These are phyloP conservation scores for Nebria ingens DNA, from an alignment of 1,140 invertebrate species.

Conservation along the genomic window DNA sequence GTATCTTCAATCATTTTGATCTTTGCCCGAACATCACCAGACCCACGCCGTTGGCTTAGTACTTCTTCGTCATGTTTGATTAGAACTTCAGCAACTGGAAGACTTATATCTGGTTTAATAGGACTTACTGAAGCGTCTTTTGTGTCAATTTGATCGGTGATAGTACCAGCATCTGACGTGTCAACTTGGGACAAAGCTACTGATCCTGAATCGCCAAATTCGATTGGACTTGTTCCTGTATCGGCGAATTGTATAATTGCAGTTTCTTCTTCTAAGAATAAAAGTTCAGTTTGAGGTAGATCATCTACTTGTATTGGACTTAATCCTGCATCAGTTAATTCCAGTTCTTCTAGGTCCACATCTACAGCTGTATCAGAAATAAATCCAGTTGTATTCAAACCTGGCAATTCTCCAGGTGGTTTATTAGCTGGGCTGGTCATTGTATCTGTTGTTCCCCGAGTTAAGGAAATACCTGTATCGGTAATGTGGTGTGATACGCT, in stretches of 20 bases:
- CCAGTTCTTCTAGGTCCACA: constrained; percentile 37
- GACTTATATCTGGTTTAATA: constrained; percentile 30
- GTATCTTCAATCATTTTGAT: constrained; percentile 37
- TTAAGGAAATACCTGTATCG: constrained; percentile 42
- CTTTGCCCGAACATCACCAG: constrained; percentile 38
- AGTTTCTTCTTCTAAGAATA: constrained; percentile 30
- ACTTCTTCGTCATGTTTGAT: constrained; percentile 28
- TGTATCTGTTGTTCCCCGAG: constrained; percentile 38
- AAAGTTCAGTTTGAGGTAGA: constrained; percentile 25
- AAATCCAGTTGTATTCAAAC: constrained; percentile 32
- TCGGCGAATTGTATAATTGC: constrained; percentile 31
- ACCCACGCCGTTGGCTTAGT: constrained; percentile 28
- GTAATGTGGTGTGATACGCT: constrained; percentile 40
- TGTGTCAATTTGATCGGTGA: constrained; percentile 38
- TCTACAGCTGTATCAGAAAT: constrained; percentile 39
- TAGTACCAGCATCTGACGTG: constrained; percentile 37
- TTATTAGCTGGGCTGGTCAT: constrained; percentile 34
- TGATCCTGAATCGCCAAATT: constrained; percentile 31
- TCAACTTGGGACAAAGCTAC: constrained; percentile 33
- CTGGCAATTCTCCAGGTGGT: constrained; percentile 28
- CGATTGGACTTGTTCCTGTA: constrained; percentile 38
- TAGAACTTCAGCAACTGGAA: constrained; percentile 18
- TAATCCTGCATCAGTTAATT: constrained; percentile 42
- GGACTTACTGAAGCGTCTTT: constrained; percentile 40
- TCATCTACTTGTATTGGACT: constrained; percentile 44